Base-by-base conservation (phyloP, 2,888 invertebrate genomes). In the Leuctra nigra region DNA sequence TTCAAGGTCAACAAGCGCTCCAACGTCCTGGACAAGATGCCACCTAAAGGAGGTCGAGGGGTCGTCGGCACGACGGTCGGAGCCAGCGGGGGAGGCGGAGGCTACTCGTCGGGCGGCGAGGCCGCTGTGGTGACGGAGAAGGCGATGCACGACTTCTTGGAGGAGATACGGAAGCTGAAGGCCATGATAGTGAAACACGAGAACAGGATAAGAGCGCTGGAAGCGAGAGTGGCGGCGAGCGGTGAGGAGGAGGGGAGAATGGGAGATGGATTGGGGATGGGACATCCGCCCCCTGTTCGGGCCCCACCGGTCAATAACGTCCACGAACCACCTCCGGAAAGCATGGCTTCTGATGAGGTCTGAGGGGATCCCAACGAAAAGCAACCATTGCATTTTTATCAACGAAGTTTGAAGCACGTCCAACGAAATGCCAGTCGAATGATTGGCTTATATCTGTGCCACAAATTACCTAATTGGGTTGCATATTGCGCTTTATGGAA, bases 121-220 rank as follows among this genome's bases (percentile, higher is more conserved):
- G 62, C 62, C 18, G 62, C 63, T 25, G 63, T 63, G 22, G 64
- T 60, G 50, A 56, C 57, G 13, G 58, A 59, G 50, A 50, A 50
- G 50, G 33, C 14, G 4, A 50, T 50, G 50, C 50, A 50, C 35
- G 91, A 91, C 69, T 81, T 91, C 64, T 82, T 86, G 38, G 91
- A 93, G 68, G 93, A 93, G 73, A 91, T 94, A 65, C 83, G 92
- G 58, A 92, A 92, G 71, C 74, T 94, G 63, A 94, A 94, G 69
- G 88, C 92, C n/a, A 90, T 94, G 72, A 91, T 94, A 64, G 89
- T 94, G 23, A 93, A 93, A 68, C 94, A 94, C 69, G 94, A 94
- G 75, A 92, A 91, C 65, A 78, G 90, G 54, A 89, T 91, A 70
- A 78, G 87, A 35, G 84, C 87, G 2, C 73, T 90, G 9, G 90